phyloP scores from a whole-genome alignment of 2,888 invertebrate species.

The Pomacea canaliculata region DNA sequence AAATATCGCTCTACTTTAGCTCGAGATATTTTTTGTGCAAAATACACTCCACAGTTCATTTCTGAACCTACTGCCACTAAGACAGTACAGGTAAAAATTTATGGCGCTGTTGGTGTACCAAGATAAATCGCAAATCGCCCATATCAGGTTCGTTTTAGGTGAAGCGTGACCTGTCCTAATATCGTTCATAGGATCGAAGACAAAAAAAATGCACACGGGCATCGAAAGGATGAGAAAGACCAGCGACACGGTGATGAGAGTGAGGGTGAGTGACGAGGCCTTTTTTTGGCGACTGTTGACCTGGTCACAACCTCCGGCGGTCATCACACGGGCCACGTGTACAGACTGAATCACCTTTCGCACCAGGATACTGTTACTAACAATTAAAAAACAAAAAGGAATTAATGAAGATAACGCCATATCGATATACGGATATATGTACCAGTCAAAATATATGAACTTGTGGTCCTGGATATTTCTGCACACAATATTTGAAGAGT shows the following conservation, averaged over 20 bases:
- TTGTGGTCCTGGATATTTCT: background rate
- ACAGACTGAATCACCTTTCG: background rate
- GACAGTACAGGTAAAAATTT: too few species aligned
- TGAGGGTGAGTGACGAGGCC: background rate
- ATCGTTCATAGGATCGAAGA: too few species aligned
- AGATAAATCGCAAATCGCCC: too few species aligned
- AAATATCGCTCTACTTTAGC: too few species aligned
- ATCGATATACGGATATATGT: background rate
- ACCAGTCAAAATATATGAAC: background rate
- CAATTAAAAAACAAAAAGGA: background rate
- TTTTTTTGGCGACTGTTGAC: background rate
- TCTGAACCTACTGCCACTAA: too few species aligned
- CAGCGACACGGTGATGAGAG: background rate
- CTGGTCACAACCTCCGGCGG: background rate
- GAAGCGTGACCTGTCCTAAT: too few species aligned
- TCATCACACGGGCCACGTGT: background rate
- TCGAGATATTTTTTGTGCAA: too few species aligned
- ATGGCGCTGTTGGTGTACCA: too few species aligned
- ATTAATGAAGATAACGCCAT: background rate
- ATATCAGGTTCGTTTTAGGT: too few species aligned
- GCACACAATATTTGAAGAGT: background rate
- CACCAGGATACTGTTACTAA: background rate
- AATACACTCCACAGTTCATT: too few species aligned
- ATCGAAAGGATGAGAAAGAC: background rate
- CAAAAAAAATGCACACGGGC: background rate